A percentile compares a stretch with the other conserved stretches of the same genome.
Conservation (phyloP, 2,888 invertebrate species). For the Tetragonula carbonaria region DNA sequence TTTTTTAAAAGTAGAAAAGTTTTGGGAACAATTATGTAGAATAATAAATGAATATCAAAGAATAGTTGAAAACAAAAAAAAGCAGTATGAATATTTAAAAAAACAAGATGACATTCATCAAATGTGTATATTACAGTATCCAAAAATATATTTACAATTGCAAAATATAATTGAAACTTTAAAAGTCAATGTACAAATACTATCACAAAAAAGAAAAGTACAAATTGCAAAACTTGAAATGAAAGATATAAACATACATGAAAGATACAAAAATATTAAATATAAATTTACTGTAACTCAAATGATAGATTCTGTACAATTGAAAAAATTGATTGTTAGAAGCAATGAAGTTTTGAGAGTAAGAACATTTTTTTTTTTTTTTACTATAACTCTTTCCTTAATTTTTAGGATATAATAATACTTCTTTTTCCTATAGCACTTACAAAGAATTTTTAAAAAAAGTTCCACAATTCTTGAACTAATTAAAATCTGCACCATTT, state of each 20-base stretch:
- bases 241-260: slow-evolving; percentile 67
- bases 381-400: neutral
- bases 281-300: slow-evolving; percentile 85
- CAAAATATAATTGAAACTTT: slow-evolving; percentile 72
- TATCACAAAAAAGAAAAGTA: slow-evolving; percentile 69
- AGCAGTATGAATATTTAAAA: slow-evolving; percentile 83
- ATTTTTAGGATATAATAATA: neutral
- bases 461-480: slow-evolving; percentile 87
- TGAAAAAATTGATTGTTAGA: slow-evolving; percentile 87
- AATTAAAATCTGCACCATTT: slow-evolving; percentile 87
- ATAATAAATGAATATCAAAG: slow-evolving; percentile 75
- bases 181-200: slow-evolving; percentile 64
- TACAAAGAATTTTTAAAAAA: slow-evolving; percentile 85
- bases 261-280: slow-evolving; percentile 83
- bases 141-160: slow-evolving; percentile 78
- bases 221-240: slow-evolving; percentile 69
- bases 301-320: slow-evolving; percentile 85
- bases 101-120: slow-evolving; percentile 85
- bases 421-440: slow-evolving; percentile 65
- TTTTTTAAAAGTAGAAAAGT: slow-evolving; percentile 74
- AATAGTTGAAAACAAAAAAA: slow-evolving; percentile 77
- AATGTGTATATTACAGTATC: slow-evolving; percentile 80
- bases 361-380: slow-evolving; percentile 27
- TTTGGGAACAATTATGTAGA: slow-evolving; percentile 74
- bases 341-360: slow-evolving; percentile 87